These are phyloP conservation scores for Zaprionus inermis DNA, from an alignment of 1,140 invertebrate species.

Conservation along the genomic window DNA sequence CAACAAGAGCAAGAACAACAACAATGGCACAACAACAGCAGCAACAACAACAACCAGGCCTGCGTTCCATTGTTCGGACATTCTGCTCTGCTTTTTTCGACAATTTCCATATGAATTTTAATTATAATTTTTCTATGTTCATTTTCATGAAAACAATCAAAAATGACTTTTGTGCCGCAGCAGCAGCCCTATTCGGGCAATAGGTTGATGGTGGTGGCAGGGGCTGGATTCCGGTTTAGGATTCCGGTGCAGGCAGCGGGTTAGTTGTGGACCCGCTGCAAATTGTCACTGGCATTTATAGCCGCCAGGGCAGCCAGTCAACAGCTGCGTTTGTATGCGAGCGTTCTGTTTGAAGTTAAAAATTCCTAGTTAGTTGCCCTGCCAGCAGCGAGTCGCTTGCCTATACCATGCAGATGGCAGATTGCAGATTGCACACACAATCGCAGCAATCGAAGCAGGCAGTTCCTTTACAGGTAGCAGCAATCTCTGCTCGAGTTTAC, in stretches of 20 bases:
- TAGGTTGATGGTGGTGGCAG: too few relatives aligned
- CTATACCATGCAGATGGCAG: neutral
- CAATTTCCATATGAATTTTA: slow-evolving; percentile 82
- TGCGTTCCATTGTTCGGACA: slow-evolving; percentile 64
- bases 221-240: neutral
- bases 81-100: slow-evolving; percentile 67
- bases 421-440: too few relatives aligned
- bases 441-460: neutral
- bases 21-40: neutral
- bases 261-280: slow-evolving; percentile 50
- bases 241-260: neutral
- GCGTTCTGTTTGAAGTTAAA: slow-evolving; percentile 35
- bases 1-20: slow-evolving; percentile 46
- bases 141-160: slow-evolving; percentile 82
- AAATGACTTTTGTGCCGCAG: slow-evolving; percentile 74
- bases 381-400: neutral
- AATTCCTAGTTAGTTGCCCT: slow-evolving; percentile 17
- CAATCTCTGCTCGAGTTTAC: neutral
- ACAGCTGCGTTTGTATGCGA: slow-evolving; percentile 33
- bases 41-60: slow-evolving; percentile 23
- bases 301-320: slow-evolving; percentile 49
- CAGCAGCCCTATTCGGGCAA: slow-evolving; percentile 5
- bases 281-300: slow-evolving; percentile 78
- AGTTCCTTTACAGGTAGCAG: neutral
- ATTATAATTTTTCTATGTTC: slow-evolving; percentile 83